Evolutionary conservation across 2,113 vertebrate species (phyloP).

Genomic region (Hemiprocne comata): DNA sequence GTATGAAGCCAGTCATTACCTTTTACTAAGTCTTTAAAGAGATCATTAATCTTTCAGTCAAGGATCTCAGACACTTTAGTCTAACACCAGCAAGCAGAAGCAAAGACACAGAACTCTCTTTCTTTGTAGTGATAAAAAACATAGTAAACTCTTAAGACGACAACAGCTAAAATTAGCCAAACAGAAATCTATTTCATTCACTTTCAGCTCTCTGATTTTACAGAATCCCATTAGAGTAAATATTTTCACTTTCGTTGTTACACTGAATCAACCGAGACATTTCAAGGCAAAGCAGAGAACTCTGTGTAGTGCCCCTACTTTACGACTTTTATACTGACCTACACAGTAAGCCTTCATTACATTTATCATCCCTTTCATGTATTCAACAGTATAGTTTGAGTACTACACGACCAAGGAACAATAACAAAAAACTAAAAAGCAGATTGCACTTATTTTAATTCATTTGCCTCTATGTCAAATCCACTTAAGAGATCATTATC

Average conservation of each 20-base stretch:
- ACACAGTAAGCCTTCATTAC: background rate
- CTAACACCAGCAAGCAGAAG: background rate
- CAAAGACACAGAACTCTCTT: background rate
- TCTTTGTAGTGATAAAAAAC: background rate
- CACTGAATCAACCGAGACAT: background rate
- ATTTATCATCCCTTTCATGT: background rate
- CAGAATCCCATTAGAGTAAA: constrained; percentile 13
- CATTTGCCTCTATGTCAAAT: background rate
- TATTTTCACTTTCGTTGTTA: constrained; percentile 22
- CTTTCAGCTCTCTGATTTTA: background rate
- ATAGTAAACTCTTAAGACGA: background rate
- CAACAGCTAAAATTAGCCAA: background rate
- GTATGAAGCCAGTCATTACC: background rate
- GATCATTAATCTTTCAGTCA: constrained; percentile 32
- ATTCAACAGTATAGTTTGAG: background rate
- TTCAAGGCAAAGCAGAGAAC: background rate
- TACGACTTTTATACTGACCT: background rate
- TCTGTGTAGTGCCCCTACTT: background rate
- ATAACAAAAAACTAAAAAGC: background rate
- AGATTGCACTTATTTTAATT: background rate
- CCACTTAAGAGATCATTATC: background rate
- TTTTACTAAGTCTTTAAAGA: constrained; percentile 6
- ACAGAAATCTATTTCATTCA: background rate
- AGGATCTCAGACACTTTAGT: background rate
- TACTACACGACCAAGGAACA: background rate